A percentile compares a stretch with the other conserved stretches of the same genome.
phyloP scores from a whole-genome alignment of 2,888 invertebrate genomes.

The Nycteola revayana region DNA sequence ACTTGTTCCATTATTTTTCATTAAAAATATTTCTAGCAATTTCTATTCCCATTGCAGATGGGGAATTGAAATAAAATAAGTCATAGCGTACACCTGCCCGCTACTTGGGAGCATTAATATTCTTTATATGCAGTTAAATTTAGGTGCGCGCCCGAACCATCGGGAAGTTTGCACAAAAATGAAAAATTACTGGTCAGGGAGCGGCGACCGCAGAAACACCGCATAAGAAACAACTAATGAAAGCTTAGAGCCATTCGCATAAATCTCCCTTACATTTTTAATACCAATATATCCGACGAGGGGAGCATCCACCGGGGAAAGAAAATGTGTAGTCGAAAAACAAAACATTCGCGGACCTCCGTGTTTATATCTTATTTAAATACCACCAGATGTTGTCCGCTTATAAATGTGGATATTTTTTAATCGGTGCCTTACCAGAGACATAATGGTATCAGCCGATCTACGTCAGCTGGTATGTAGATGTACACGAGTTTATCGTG shows the following conservation, averaged over 20 bases:
- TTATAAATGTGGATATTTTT: slow-evolving; percentile 77
- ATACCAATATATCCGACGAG: slow-evolving; percentile 80
- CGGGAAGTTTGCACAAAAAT: slow-evolving; percentile 76
- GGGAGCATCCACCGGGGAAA: slow-evolving; percentile 65
- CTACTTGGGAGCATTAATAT: slow-evolving; percentile 70
- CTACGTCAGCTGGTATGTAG: slow-evolving; percentile 80
- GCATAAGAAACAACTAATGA: slow-evolving; percentile 80
- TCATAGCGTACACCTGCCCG: slow-evolving; percentile 74
- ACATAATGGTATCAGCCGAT: slow-evolving; percentile 79
- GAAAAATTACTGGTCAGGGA: slow-evolving; percentile 82
- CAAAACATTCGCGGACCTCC: slow-evolving; percentile 71
- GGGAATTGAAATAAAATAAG: slow-evolving; percentile 72
- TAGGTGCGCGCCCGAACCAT: slow-evolving; percentile 62
- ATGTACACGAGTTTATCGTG: slow-evolving; percentile 70
- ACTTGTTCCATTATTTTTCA: slow-evolving; percentile 51
- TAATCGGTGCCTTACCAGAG: slow-evolving; percentile 78
- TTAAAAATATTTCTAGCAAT: slow-evolving; percentile 56
- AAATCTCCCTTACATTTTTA: slow-evolving; percentile 82
- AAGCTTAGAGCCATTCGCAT: slow-evolving; percentile 82
- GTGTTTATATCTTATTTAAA: slow-evolving; percentile 81
- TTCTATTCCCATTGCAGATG: slow-evolving; percentile 58
- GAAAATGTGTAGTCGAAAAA: slow-evolving; percentile 63
- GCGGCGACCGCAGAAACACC: slow-evolving; percentile 76
- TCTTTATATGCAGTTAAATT: slow-evolving; percentile 81
- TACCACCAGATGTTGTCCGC: slow-evolving; percentile 77